Conservation (phyloP, 2,797 vertebrate genomes). For the Catostomus latipinnis region DNA sequence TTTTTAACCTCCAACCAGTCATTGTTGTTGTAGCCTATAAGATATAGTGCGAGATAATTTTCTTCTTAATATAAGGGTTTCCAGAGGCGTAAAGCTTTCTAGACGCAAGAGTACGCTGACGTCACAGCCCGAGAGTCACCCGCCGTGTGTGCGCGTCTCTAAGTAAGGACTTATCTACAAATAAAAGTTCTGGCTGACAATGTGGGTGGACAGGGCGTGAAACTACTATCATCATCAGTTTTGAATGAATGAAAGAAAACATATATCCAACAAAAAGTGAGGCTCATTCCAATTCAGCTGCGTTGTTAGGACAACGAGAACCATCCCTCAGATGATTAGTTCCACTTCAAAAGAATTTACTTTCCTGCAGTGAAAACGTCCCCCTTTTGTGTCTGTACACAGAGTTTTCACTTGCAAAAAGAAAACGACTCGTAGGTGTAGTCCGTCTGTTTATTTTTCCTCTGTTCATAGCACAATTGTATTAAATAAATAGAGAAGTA, state of each 20-base stretch:
- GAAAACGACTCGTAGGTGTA: conserved; percentile 89
- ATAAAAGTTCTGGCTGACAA: conserved; percentile 85
- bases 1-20: no score
- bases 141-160: conserved; percentile 82
- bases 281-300: conserved; percentile 94
- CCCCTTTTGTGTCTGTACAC: conserved; percentile 92
- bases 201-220: conserved; percentile 95
- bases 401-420: conserved; percentile 86
- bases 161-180: conserved; percentile 82
- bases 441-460: conserved; percentile 92
- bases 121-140: conserved; percentile 84
- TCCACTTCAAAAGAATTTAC: conserved; percentile 99
- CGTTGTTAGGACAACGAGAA: conserved; percentile 99
- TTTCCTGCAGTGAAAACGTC: conserved; percentile 92
- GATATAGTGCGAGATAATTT: conserved; percentile 73
- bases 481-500: conserved; percentile 85
- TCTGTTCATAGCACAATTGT: conserved; percentile 87
- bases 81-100: conserved; percentile 77
- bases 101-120: conserved; percentile 78
- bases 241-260: conserved; percentile 92
- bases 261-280: conserved; percentile 95
- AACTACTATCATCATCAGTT: conserved; percentile 98
- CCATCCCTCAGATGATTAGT: conserved; percentile 99
- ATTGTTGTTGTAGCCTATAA: conserved; percentile 47
- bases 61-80: conserved; percentile 74